Percentiles rank a stretch among this genome's conserved stretches.
Conservation (phyloP, 35 echinoderm and acorn worm species). For the Amphiura filiformis region DNA sequence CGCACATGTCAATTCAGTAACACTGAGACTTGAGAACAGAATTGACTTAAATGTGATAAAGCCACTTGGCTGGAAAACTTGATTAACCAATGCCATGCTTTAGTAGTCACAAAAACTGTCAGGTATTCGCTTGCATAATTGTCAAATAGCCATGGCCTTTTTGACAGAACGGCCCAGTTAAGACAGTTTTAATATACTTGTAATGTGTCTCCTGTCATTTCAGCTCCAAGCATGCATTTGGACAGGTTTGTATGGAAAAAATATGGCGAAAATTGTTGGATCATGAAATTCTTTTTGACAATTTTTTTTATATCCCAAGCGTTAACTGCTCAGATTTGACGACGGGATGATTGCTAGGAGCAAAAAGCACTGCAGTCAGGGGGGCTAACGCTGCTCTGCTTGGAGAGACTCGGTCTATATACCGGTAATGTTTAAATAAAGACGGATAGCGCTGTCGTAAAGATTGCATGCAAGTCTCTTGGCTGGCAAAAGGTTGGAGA, state of each 20-base stretch:
- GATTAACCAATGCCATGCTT: no score
- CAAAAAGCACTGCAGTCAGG: background rate
- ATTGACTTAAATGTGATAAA: slow-evolving; percentile 1
- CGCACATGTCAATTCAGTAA: background rate
- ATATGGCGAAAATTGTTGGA: background rate
- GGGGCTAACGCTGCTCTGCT: no score
- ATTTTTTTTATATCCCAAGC: background rate
- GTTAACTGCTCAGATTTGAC: background rate
- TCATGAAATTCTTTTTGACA: slow-evolving; percentile 3
- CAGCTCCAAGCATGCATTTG: no score
- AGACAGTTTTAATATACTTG: background rate
- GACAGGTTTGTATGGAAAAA: background rate
- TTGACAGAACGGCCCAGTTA: background rate
- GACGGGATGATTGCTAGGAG: background rate
- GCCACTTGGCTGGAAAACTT: background rate
- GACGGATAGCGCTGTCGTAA: background rate
- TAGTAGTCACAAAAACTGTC: no score
- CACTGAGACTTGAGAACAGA: background rate
- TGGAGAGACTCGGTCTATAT: no score
- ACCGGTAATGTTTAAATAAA: background rate
- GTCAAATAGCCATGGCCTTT: no score
- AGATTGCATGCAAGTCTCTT: background rate
- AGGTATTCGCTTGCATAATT: background rate
- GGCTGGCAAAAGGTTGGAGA: slow-evolving; percentile 4
- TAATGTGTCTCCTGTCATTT: background rate